Base-by-base conservation (phyloP, 1,140 invertebrate genomes). In the Hylyphantes graminicola region DNA sequence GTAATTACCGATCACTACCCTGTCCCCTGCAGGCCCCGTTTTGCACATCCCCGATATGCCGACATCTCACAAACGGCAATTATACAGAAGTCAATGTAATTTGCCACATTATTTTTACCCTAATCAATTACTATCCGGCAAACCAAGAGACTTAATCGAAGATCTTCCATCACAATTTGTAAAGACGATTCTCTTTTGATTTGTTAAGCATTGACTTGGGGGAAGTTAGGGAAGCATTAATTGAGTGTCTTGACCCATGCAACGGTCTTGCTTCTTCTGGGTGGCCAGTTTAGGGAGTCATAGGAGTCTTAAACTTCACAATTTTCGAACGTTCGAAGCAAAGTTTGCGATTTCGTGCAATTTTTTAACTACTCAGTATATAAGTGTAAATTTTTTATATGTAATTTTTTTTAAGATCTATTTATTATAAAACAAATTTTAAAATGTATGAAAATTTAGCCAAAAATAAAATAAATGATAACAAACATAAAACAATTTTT, bases 91-190 rank as follows among this genome's bases (percentile, higher is more conserved):
- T 76, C 74, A 76, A 74, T 74, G 64, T 67, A 76, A 50, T 76
- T 76, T 48, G 59, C 74, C 6, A 15, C 19, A 76, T 64, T 61
- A 35, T 53, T 76, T 76, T 63, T 35, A 35, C 6, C 57, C 74
- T 51, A 13, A 57, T 61, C 74, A 76, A 76, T 64, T 64, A 21
- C 19, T 2, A 13, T 48, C 7, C 57, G 17, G 59, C 8, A 21
- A n/a, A 15, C 57, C 61, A 76, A 76, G n/a, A n/a, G 64, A 76
- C 64, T 63, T 76, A 76, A 76, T 76, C 74, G 53, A 19, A 19
- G 74, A 64, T 64, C 57, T 76, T 76, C 74, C 48, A 76, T 76
- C 74, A 76, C 64, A 61, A 76, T 76, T 76, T 76, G 74, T 51
- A 21, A 11, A 76, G 7, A n/a, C n/a, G n/a, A n/a, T 57, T 59